phyloP scores from a whole-genome alignment of 2,113 vertebrate species.

The Ramphastos sulfuratus region DNA sequence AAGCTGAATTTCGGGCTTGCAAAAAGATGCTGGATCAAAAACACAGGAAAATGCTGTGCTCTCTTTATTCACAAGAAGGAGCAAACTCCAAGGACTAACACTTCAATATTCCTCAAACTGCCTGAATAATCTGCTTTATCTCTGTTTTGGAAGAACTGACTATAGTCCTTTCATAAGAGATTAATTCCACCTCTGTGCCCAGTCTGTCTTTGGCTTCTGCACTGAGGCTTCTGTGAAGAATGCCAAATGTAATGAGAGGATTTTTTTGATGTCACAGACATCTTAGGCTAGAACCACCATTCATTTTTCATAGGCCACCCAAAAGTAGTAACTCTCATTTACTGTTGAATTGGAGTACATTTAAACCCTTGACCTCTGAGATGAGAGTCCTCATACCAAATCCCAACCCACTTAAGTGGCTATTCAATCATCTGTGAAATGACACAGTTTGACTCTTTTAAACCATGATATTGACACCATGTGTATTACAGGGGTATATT shows the following conservation, averaged over 20 bases:
- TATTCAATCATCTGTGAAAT: neutral
- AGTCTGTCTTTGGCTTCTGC: constrained; percentile 1
- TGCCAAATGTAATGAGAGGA: constrained; percentile 11
- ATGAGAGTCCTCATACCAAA: neutral
- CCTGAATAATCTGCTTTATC: constrained; percentile 15
- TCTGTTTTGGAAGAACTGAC: constrained; percentile 15
- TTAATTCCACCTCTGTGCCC: constrained; percentile 47
- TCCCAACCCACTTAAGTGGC: neutral
- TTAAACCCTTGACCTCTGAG: constrained; percentile 1
- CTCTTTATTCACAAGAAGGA: neutral
- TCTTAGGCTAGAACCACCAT: constrained; percentile 5
- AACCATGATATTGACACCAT: neutral
- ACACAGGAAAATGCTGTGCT: neutral
- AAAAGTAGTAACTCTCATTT: constrained; percentile 20
- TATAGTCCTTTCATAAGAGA: constrained; percentile 13
- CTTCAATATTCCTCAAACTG: neutral
- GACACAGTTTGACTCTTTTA: neutral
- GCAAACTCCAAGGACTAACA: neutral
- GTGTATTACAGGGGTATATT: neutral
- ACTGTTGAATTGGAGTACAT: constrained; percentile 29
- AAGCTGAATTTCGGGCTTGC: constrained; percentile 13
- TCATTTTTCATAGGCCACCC: constrained; percentile 10
- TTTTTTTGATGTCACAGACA: constrained; percentile 26
- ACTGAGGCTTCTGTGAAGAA: neutral
- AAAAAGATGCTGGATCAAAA: constrained; percentile 40